Evolutionary conservation across 2,888 invertebrate species (phyloP).

Genomic region (Hoplodrina ambigua): DNA sequence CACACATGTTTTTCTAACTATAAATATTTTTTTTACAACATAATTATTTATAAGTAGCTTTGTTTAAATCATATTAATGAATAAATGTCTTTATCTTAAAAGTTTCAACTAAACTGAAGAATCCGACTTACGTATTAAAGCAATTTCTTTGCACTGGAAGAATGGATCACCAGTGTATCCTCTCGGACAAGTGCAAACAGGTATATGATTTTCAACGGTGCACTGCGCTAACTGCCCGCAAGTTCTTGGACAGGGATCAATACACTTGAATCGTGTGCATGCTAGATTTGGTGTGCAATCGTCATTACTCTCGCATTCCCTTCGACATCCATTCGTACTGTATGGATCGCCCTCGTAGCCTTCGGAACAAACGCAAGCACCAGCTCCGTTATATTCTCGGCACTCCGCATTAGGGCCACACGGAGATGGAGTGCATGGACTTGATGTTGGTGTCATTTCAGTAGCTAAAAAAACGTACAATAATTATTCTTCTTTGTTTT

Average conservation of each 20-base stretch:
- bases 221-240: slow-evolving; percentile 96
- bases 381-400: slow-evolving; percentile 95
- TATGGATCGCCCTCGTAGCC: slow-evolving; percentile 96
- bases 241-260: slow-evolving; percentile 95
- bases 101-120: not conserved
- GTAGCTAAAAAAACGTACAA: slow-evolving; percentile 84
- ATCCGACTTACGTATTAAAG: slow-evolving; percentile 77
- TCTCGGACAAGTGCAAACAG: slow-evolving; percentile 93
- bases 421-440: slow-evolving; percentile 95
- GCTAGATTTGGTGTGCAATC: slow-evolving; percentile 94
- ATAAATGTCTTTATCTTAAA: too few relatives aligned
- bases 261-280: slow-evolving; percentile 95
- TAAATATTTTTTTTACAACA: too few relatives aligned
- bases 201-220: slow-evolving; percentile 94
- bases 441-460: slow-evolving; percentile 91
- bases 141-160: slow-evolving; percentile 92
- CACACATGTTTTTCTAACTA: not conserved
- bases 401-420: slow-evolving; percentile 97
- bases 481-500: not conserved
- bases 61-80: too few relatives aligned
- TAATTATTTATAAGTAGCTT: too few relatives aligned
- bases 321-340: slow-evolving; percentile 92
- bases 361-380: slow-evolving; percentile 95
- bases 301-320: slow-evolving; percentile 94
- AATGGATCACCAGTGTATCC: slow-evolving; percentile 96